Percentiles rank a stretch among this genome's conserved stretches.
These are phyloP conservation scores for Leptinotarsa texana DNA, from an alignment of 1,140 invertebrate species.

Conservation along the genomic window DNA sequence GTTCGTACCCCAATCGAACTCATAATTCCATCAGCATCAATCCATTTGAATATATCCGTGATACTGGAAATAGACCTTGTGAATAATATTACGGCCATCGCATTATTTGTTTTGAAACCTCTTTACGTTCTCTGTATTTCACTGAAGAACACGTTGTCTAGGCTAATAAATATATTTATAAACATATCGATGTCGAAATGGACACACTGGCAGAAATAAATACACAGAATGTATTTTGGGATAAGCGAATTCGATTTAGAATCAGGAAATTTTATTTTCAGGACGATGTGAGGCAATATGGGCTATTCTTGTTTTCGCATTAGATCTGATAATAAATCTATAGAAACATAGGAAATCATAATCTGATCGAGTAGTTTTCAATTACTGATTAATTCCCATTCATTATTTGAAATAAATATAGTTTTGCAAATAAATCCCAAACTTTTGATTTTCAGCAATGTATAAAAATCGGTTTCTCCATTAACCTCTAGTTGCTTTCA, in stretches of 20 bases:
- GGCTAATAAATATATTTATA: conserved; percentile 5
- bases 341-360: background rate
- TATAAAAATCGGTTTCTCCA: too few species aligned
- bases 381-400: too few species aligned
- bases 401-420: too few species aligned
- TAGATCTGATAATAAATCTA: background rate
- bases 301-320: background rate
- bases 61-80: background rate
- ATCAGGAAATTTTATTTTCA: conserved; percentile 1
- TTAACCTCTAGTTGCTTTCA: too few species aligned
- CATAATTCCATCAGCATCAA: too few species aligned
- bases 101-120: background rate
- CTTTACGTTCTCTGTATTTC: background rate
- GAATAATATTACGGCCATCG: background rate
- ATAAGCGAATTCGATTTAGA: background rate
- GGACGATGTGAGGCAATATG: background rate
- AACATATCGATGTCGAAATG: background rate
- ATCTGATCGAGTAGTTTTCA: background rate
- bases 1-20: background rate
- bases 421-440: too few species aligned
- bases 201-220: background rate
- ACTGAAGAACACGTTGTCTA: conserved; percentile 1
- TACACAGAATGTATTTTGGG: background rate
- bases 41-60: too few species aligned
- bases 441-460: too few species aligned